Conservation (phyloP, 2,797 vertebrate genomes). For the Ctenopoma kingsleyae region DNA sequence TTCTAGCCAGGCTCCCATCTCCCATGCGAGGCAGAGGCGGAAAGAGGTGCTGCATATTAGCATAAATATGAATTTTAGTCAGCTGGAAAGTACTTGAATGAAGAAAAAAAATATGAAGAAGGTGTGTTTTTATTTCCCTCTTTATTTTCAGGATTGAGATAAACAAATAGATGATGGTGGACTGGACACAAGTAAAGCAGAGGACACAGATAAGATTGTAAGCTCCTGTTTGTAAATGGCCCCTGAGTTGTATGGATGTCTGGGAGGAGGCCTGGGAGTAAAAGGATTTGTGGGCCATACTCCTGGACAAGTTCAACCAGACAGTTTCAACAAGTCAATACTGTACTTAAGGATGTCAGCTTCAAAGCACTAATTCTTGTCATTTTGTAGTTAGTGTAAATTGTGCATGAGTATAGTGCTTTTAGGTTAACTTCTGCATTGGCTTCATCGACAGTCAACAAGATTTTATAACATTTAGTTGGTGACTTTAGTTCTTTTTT, state of each 20-base stretch:
- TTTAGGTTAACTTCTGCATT: slow-evolving; percentile 24
- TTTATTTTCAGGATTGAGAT: slow-evolving; percentile 76
- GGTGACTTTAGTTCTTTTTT: no score
- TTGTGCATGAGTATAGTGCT: slow-evolving; percentile 12
- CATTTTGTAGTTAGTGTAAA: slow-evolving; percentile 23
- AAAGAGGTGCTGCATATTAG: slow-evolving; percentile 80
- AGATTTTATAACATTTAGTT: slow-evolving; percentile 8
- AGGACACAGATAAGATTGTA: slow-evolving; percentile 52
- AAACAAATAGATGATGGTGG: slow-evolving; percentile 77
- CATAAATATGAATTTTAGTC: slow-evolving; percentile 89
- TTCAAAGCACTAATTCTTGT: slow-evolving; percentile 25
- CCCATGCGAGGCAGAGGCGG: slow-evolving; percentile 78
- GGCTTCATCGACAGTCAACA: slow-evolving; percentile 14
- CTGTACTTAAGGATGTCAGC: slow-evolving; percentile 37
- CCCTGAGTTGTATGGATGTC: slow-evolving; percentile 44
- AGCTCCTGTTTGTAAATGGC: slow-evolving; percentile 49
- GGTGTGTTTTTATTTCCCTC: slow-evolving; percentile 81
- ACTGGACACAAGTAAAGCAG: slow-evolving; percentile 51
- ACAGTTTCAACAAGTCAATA: slow-evolving; percentile 32
- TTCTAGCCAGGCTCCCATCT: slow-evolving; percentile 82
- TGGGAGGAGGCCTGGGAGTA: slow-evolving; percentile 43
- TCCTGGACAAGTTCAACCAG: slow-evolving; percentile 35
- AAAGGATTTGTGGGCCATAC: slow-evolving; percentile 49
- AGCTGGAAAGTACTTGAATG: slow-evolving; percentile 85
- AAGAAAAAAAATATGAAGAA: slow-evolving; percentile 81